Conservation (phyloP, 2,113 vertebrate genomes). For the Ailurus styani region DNA sequence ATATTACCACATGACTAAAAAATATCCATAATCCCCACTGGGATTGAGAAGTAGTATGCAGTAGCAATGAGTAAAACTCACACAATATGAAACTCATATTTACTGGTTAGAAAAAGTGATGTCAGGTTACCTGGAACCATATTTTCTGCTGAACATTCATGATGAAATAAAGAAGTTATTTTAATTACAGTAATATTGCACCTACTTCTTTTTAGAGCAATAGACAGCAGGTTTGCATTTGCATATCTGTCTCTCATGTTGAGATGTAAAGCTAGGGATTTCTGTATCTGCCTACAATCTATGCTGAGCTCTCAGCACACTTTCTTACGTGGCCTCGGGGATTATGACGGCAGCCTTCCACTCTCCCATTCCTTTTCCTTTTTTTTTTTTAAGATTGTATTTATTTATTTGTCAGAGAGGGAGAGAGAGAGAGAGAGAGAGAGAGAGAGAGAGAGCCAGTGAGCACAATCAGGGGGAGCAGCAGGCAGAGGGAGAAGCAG, state of each 20-base stretch:
- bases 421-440: too few species aligned
- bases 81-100: background rate
- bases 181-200: background rate
- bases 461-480: too few species aligned
- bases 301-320: background rate
- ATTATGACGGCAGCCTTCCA: background rate
- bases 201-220: background rate
- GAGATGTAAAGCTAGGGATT: background rate
- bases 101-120: slow-evolving; percentile 11
- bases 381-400: too few species aligned
- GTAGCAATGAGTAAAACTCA: background rate
- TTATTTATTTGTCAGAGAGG: too few species aligned
- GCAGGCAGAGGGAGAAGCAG: too few species aligned
- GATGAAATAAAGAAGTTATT: background rate
- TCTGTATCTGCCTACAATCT: background rate
- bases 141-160: background rate
- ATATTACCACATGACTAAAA: background rate
- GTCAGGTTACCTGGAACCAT: background rate
- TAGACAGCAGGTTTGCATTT: background rate
- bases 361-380: background rate
- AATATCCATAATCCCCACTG: background rate
- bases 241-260: background rate
- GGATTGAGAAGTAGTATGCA: background rate
- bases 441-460: too few species aligned
- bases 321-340: background rate